Evolutionary conservation across 2,888 invertebrate species (phyloP).

Genomic region (Pterostichus niger): DNA sequence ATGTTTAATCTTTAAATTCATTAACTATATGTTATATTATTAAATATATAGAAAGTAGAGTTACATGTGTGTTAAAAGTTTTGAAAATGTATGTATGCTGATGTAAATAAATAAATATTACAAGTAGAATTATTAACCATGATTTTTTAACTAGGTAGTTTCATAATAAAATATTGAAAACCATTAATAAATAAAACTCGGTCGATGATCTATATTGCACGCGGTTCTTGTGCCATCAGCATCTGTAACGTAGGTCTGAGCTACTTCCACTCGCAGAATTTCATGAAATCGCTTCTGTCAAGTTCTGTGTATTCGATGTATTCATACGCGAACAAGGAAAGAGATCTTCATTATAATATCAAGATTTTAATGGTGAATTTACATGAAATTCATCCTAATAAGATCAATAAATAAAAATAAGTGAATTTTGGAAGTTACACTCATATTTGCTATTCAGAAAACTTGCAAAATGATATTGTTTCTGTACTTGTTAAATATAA

Average conservation of each 20-base stretch:
- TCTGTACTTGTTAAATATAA: constrained; percentile 65
- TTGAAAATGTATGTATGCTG: constrained; percentile 46
- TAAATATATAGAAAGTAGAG: constrained; percentile 28
- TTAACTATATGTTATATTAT: not conserved
- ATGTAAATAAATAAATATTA: constrained; percentile 52
- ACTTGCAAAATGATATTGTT: constrained; percentile 58
- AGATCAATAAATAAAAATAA: constrained; percentile 5
- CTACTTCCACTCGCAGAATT: constrained; percentile 45
- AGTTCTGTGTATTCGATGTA: constrained; percentile 62
- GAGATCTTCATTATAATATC: constrained; percentile 60
- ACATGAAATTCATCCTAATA: not conserved
- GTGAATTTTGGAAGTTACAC: constrained; percentile 13
- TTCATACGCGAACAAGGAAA: constrained; percentile 62
- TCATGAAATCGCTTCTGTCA: constrained; percentile 64
- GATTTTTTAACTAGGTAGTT: constrained; percentile 8
- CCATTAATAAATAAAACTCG: constrained; percentile 42
- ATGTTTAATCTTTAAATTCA: constrained; percentile 22
- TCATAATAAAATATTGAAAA: constrained; percentile 41
- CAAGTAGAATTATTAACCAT: constrained; percentile 6
- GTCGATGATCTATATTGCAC: constrained; percentile 54
- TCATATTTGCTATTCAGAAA: constrained; percentile 56
- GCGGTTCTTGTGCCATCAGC: not conserved
- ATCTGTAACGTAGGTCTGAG: constrained; percentile 53
- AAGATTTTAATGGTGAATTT: constrained; percentile 41
- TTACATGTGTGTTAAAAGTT: constrained; percentile 38